Conservation (phyloP, 2,888 invertebrate species). For the Coelinius sp. region DNA sequence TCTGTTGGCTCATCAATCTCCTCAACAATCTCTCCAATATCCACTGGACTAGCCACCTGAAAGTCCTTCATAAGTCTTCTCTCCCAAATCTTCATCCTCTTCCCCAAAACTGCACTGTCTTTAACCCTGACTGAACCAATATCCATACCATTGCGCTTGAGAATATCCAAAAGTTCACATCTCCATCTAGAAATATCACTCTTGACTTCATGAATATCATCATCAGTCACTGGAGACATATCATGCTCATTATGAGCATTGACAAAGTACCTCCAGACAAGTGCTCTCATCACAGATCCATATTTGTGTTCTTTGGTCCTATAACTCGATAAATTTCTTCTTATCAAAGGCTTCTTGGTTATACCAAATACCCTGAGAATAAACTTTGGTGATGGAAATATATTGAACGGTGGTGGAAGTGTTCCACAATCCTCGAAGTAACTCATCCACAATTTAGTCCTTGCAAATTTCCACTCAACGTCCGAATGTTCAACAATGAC, state of each 20-base stretch:
- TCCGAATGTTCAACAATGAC: conserved; percentile 95
- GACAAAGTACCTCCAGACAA: conserved; percentile 94
- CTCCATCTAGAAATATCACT: conserved; percentile 93
- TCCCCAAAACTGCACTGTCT: conserved; percentile 84
- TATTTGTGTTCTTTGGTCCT: conserved; percentile 58
- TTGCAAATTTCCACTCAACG: conserved; percentile 96
- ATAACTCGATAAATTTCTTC: conserved; percentile 47
- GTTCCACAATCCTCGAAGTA: conserved; percentile 95
- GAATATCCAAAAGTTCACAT: conserved; percentile 91
- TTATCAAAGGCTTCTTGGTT: conserved; percentile 67
- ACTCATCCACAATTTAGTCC: conserved; percentile 95
- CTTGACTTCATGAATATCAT: conserved; percentile 94
- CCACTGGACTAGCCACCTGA: conserved; percentile 60
- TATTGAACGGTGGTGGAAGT: conserved; percentile 93
- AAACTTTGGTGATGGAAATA: conserved; percentile 90
- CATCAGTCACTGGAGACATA: conserved; percentile 90
- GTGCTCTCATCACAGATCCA: conserved; percentile 86
- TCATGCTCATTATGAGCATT: conserved; percentile 88
- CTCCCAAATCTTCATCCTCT: conserved; percentile 88
- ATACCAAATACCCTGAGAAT: conserved; percentile 78
- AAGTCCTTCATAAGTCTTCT: conserved; percentile 91
- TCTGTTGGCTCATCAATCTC: conserved; percentile 52
- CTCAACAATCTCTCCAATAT: conserved; percentile 44
- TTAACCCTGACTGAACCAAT: conserved; percentile 81
- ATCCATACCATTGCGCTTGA: conserved; percentile 90